Conservation (phyloP, 1,140 invertebrate species). For the Drosophila miranda region DNA sequence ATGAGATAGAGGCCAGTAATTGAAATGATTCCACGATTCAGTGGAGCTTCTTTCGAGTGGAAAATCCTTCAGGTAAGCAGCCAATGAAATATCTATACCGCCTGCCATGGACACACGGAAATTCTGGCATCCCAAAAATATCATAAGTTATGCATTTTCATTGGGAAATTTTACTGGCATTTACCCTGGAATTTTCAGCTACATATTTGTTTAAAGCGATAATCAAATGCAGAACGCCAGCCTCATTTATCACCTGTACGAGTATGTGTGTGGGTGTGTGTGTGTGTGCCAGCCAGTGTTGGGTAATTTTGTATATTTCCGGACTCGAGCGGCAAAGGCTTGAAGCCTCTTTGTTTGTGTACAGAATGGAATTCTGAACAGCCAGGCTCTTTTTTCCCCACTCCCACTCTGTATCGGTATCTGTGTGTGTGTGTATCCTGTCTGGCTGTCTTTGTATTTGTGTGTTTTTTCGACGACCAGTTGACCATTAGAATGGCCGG, state of each 20-base stretch:
- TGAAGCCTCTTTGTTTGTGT: constrained; percentile 29
- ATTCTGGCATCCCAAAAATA: constrained; percentile 51
- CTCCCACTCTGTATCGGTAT: too few species aligned
- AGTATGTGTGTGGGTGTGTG: constrained; percentile 5
- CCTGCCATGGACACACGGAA: constrained; percentile 1
- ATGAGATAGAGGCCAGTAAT: too few species aligned
- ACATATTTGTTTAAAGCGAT: constrained; percentile 64
- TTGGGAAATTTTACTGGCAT: constrained; percentile 33
- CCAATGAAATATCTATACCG: constrained; percentile 53
- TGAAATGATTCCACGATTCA: too few species aligned
- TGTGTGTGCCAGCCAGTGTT: constrained; percentile 15
- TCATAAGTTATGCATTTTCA: constrained; percentile 52
- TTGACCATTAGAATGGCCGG: constrained; percentile 33
- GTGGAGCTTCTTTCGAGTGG: too few species aligned
- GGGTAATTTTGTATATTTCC: constrained; percentile 56
- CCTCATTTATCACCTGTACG: constrained; percentile 60
- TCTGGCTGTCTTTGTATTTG: constrained; percentile 1
- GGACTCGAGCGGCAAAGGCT: constrained; percentile 6
- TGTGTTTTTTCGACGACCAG: constrained; percentile 9
- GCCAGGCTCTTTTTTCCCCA: not conserved
- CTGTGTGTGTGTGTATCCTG: not conserved
- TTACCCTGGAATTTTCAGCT: constrained; percentile 10
- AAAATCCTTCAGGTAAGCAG: constrained; percentile 9
- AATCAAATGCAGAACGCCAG: constrained; percentile 65
- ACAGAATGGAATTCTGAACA: constrained; percentile 32